A percentile compares a stretch with the other conserved stretches of the same genome.
Conservation (phyloP, 2,797 vertebrate genomes). For the Micromesistius poutassou region DNA sequence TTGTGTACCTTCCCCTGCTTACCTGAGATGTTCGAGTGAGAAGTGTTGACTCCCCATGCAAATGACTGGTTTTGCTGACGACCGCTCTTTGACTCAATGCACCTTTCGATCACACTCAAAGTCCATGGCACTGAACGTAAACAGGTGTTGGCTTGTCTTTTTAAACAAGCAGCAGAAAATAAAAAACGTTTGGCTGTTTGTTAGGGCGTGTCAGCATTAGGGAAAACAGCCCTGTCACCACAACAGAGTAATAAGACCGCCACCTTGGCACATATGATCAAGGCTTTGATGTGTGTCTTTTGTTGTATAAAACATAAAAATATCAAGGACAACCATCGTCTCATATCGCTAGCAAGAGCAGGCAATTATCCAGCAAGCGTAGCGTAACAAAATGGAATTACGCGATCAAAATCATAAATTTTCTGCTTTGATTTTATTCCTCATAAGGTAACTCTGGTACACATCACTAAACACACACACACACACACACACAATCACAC, state of each 20-base stretch:
- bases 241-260: neutral
- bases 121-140: neutral
- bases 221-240: neutral
- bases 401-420: neutral
- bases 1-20: neutral
- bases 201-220: neutral
- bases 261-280: neutral
- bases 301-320: neutral
- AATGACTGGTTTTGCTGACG: neutral
- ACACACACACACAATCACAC: no score
- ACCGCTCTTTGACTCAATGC: neutral
- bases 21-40: no score
- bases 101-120: neutral
- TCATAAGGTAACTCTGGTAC: neutral
- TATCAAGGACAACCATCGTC: conserved; percentile 8
- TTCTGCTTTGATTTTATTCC: conserved; percentile 24
- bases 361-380: conserved; percentile 15
- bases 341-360: conserved; percentile 11
- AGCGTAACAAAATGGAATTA: neutral
- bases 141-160: neutral
- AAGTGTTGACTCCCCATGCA: neutral
- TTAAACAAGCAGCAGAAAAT: neutral
- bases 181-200: neutral
- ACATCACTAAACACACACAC: conserved; percentile 1
- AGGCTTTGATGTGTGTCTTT: neutral